Conservation (phyloP, 2,797 vertebrate species). For the Ptychadena robeensis region DNA sequence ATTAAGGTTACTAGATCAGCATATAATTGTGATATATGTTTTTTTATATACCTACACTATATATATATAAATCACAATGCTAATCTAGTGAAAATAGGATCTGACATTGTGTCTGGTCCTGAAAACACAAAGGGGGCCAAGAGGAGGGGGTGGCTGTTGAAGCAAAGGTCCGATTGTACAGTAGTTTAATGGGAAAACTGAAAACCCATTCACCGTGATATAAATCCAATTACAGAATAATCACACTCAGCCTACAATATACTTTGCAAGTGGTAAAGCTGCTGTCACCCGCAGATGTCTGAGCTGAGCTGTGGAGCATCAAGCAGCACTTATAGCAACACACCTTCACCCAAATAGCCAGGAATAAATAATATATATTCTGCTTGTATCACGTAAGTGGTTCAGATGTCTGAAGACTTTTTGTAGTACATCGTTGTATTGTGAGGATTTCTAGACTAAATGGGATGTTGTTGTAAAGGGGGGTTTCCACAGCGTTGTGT, state of each 20-base stretch:
- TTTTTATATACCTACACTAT: too few species aligned
- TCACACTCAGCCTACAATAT: background rate
- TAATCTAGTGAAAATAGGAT: background rate
- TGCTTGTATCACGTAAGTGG: too few species aligned
- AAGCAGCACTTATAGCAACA: too few species aligned
- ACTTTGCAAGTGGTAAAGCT: background rate
- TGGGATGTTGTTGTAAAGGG: too few species aligned
- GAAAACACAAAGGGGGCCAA: background rate
- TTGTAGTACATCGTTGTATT: too few species aligned
- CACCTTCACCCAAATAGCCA: background rate
- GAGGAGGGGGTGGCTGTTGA: background rate
- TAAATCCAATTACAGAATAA: constrained; percentile 2
- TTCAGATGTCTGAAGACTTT: background rate
- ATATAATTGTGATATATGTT: too few species aligned
- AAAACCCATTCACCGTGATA: background rate
- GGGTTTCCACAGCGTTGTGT: too few species aligned
- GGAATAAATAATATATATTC: background rate
- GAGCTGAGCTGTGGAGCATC: background rate
- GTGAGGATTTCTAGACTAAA: too few species aligned
- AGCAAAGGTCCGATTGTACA: background rate
- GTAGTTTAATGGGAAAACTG: background rate
- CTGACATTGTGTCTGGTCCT: background rate
- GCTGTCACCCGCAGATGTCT: background rate
- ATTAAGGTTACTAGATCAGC: too few species aligned
- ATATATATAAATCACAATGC: too few species aligned